phyloP scores from a whole-genome alignment of 30 jellyfish, hydroid and myxozoan genomes.

The Cassiopea xamachana region DNA sequence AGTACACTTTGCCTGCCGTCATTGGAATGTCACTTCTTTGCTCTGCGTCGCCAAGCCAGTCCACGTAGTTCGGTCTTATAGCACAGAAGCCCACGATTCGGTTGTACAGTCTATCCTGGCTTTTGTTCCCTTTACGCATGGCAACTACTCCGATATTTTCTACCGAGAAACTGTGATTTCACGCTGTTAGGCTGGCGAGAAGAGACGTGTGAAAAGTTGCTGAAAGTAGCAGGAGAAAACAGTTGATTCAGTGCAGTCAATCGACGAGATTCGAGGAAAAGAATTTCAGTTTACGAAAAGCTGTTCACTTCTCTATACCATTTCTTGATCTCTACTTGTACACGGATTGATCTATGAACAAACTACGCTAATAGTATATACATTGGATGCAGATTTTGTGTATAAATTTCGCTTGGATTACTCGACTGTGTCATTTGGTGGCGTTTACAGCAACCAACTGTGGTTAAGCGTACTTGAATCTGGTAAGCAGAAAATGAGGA shows the following conservation, averaged over 20 bases:
- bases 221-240: neutral
- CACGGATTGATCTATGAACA: neutral
- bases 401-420: conserved; percentile 9
- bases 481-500: conserved; percentile 74
- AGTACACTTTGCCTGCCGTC: conserved; percentile 50
- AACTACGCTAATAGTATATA: neutral
- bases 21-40: conserved; percentile 34
- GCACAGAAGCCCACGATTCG: conserved; percentile 12
- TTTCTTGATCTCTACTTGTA: neutral
- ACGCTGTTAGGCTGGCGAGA: conserved; percentile 14
- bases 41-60: conserved; percentile 52
- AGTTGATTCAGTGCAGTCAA: neutral
- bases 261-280: neutral
- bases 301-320: neutral
- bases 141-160: neutral
- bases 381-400: neutral
- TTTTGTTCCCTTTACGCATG: conserved; percentile 18
- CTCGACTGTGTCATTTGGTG: conserved; percentile 11
- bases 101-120: conserved; percentile 28
- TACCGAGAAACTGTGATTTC: conserved; percentile 41
- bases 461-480: conserved; percentile 75
- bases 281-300: neutral
- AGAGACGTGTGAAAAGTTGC: conserved; percentile 8
- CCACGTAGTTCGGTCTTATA: conserved; percentile 37
- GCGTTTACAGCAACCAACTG: conserved; percentile 49